Base-by-base conservation (phyloP, 2,888 invertebrate species). In the Lissocephala sabroskyi region DNA sequence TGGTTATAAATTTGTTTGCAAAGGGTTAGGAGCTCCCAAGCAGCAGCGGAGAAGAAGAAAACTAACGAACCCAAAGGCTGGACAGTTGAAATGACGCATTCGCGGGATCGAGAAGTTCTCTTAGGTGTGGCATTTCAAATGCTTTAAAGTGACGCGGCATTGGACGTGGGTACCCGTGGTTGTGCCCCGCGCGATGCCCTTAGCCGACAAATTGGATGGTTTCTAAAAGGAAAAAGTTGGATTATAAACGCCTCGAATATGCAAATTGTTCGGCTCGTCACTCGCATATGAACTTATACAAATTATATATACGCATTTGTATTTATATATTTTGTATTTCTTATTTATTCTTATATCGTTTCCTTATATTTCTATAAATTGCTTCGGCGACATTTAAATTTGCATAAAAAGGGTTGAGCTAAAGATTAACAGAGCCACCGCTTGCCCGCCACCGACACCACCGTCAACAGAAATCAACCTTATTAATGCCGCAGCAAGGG, bases 341-440 rank as follows among this genome's bases (percentile, higher is more conserved):
- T 48, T 53, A 30, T 33, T 63, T 16, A 14, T 33, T 7, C 14
- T 32, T 46, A 52, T 77, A 60, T 73, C 64, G 63, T 57, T 71
- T 48, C 56, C 52, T 63, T 56, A 55, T 65, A 58, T 66, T 63
- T 61, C 59, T 64, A 57, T 77, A 68, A 74, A 70, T 75, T 66
- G 66, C 67, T 57, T 59, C 50, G 66, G 55, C 63, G 68, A 56
- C 52, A 29, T 14, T 32, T 32, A 37, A 70, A 71, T 71, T 73
- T 78, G 64, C 71, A 73, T 73, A 73, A 78, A 71, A 70, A 78
- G 78, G 79, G 76, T 78, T 73, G 78, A 78, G 76, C n/a, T n/a
- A n/a, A n/a, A n/a, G n/a, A n/a, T n/a, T n/a, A n/a, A n/a, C n/a
- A n/a, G n/a, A n/a, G n/a, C n/a, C n/a, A n/a, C n/a, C n/a, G n/a